Evolutionary conservation across 2,888 invertebrate genomes (phyloP).

Genomic region (Melipona beecheii): DNA sequence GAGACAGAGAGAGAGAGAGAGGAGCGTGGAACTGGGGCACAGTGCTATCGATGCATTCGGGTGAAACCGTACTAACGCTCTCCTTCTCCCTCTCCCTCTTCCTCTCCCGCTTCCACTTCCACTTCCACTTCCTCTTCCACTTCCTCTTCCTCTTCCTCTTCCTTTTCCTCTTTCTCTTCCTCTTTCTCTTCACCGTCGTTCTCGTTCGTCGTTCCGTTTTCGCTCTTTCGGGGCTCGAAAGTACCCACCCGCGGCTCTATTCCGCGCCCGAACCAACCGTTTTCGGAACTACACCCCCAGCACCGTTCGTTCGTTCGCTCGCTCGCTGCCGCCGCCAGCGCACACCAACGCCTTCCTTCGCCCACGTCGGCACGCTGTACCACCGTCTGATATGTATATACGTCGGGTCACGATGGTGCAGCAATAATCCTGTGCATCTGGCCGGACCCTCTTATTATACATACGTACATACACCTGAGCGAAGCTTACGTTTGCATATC

Average conservation of each 20-base stretch:
- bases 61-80: constrained; percentile 62
- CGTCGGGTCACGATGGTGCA: constrained; percentile 57
- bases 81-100: constrained; percentile 51
- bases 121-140: constrained; percentile 20
- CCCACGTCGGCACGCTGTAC: not conserved
- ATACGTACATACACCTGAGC: constrained; percentile 53
- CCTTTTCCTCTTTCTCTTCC: constrained; percentile 17
- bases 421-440: constrained; percentile 68
- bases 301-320: not conserved
- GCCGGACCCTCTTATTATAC: constrained; percentile 62
- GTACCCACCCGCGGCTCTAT: constrained; percentile 50
- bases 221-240: constrained; percentile 42
- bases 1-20: constrained; percentile 42
- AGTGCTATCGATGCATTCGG: constrained; percentile 77
- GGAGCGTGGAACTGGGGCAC: constrained; percentile 73
- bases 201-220: constrained; percentile 56
- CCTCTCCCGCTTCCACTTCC: constrained; percentile 30
- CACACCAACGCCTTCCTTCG: not conserved
- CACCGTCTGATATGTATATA: not conserved
- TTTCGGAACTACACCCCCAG: constrained; percentile 57
- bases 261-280: constrained; percentile 52
- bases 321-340: not conserved
- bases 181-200: constrained; percentile 43
- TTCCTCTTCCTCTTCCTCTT: too few species aligned
- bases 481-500: constrained; percentile 71